Conservation (phyloP, 2,797 vertebrate genomes). For the Denticeps clupeoides region DNA sequence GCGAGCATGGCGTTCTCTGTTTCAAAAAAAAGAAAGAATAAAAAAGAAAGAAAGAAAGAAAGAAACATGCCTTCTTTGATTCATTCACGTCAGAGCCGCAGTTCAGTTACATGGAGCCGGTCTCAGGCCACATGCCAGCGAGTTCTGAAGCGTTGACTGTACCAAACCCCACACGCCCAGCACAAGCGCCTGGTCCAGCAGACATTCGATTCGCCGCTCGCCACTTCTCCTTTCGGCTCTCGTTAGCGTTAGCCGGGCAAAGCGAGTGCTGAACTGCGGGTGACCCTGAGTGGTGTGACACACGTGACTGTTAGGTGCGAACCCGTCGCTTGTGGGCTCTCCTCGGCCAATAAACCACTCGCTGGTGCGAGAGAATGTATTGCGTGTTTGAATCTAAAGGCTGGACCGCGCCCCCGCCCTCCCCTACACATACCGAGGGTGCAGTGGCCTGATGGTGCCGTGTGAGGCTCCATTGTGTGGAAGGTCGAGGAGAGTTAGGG, state of each 20-base stretch:
- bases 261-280: slow-evolving; percentile 26
- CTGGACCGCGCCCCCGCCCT: neutral
- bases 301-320: slow-evolving; percentile 21
- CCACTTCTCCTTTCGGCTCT: neutral
- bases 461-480: slow-evolving; percentile 32
- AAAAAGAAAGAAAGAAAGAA: too few relatives aligned
- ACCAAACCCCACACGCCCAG: too few relatives aligned
- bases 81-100: too few relatives aligned
- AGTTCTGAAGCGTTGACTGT: too few relatives aligned
- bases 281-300: slow-evolving; percentile 32
- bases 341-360: slow-evolving; percentile 6
- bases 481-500: slow-evolving; percentile 32
- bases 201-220: too few relatives aligned
- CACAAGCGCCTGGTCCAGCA: too few relatives aligned
- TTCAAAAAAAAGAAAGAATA: too few relatives aligned
- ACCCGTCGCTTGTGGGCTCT: neutral
- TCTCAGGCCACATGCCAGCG: too few relatives aligned
- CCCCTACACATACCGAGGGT: neutral
- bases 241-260: neutral
- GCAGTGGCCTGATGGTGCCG: neutral
- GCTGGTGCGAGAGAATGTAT: neutral
- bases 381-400: slow-evolving; percentile 8
- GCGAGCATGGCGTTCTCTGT: too few relatives aligned
- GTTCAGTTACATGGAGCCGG: too few relatives aligned
- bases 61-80: too few relatives aligned